These are phyloP conservation scores for Dryobates pubescens DNA, from an alignment of 2,797 vertebrate species.

Conservation along the genomic window DNA sequence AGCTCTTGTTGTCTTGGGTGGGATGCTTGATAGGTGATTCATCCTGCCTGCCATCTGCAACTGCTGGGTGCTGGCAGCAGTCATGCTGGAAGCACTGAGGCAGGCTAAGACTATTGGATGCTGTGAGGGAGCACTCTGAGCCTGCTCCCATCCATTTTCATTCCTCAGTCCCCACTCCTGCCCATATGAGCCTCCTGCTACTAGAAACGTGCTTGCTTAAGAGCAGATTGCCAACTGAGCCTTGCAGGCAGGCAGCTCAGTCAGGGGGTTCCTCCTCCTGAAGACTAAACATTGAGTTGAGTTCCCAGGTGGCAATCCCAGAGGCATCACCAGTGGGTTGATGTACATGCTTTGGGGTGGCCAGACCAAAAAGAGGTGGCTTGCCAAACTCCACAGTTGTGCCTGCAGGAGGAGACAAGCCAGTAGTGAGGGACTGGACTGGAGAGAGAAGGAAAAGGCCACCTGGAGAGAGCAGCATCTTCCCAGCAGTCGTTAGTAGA, in stretches of 20 bases:
- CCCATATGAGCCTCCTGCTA: background rate
- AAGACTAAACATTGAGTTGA: background rate
- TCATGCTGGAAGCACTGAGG: background rate
- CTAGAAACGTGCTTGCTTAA: rapidly evolving
- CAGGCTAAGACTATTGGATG: background rate
- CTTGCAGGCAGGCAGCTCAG: background rate
- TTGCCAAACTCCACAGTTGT: background rate
- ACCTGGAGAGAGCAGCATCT: background rate
- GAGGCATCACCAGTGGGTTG: rapidly evolving
- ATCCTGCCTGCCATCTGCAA: background rate
- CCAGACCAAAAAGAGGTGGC: background rate
- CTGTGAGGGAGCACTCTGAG: rapidly evolving
- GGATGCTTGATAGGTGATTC: slow-evolving; percentile 32
- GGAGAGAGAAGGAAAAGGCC: background rate
- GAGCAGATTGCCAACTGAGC: background rate
- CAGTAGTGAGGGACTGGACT: background rate
- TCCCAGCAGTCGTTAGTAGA: background rate
- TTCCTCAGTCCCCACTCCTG: background rate
- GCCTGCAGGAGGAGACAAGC: rapidly evolving
- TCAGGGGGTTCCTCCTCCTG: background rate
- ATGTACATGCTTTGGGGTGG: background rate
- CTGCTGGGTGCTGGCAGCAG: background rate
- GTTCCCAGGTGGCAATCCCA: background rate
- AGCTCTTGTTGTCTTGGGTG: background rate
- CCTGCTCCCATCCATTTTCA: background rate